These are phyloP conservation scores for Dolichopus griseipennis DNA, from an alignment of 2,888 invertebrate genomes.

Conservation along the genomic window DNA sequence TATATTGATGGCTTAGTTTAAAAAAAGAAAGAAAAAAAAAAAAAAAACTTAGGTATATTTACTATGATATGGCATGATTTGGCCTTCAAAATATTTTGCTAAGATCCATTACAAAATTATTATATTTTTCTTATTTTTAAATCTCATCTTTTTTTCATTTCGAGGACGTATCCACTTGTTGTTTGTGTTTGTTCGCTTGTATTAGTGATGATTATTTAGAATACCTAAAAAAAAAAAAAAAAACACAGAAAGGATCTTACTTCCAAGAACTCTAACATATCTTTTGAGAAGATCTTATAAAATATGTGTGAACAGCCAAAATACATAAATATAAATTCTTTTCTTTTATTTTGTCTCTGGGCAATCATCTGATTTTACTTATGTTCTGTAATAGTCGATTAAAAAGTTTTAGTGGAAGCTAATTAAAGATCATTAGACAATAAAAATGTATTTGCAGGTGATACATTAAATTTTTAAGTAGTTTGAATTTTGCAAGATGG, in stretches of 20 bases:
- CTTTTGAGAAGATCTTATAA: background rate
- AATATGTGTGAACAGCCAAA: background rate
- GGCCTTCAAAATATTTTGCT: constrained; percentile 6
- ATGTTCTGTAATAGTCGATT: no score
- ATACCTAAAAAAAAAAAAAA: background rate
- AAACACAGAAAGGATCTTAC: background rate
- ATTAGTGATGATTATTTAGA: background rate
- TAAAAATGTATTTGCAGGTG: background rate
- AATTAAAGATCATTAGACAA: no score
- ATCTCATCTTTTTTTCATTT: background rate
- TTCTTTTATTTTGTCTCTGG: no score
- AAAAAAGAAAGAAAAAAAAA: background rate
- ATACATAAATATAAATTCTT: no score
- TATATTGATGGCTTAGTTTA: background rate
- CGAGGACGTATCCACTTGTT: background rate
- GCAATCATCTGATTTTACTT: no score
- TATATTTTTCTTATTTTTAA: background rate
- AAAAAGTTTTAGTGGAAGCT: no score
- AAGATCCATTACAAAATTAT: background rate
- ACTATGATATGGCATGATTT: background rate
- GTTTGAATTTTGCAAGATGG: no score
- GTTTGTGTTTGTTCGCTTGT: no score
- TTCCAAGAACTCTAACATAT: constrained; percentile 1
- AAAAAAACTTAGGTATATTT: background rate
- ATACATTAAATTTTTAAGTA: no score